phyloP scores from a whole-genome alignment of 2,113 vertebrate genomes.

The Platycercus adscitus region DNA sequence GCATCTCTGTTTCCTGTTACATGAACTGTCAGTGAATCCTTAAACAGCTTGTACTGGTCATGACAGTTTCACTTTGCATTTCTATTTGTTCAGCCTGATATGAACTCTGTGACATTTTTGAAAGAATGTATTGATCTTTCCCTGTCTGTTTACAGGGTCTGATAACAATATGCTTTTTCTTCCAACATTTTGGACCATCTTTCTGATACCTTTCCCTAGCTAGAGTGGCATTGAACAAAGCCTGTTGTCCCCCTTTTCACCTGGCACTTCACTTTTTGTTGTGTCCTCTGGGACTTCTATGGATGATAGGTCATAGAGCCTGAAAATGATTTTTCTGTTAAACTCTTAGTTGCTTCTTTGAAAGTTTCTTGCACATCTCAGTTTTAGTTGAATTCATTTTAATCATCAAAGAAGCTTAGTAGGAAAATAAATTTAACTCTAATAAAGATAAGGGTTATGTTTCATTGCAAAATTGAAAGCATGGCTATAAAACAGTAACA shows the following conservation, averaged over 20 bases:
- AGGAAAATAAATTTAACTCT: conserved; percentile 24
- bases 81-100: background rate
- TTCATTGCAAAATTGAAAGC: conserved; percentile 7
- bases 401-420: background rate
- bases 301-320: background rate
- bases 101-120: background rate
- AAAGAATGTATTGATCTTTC: background rate
- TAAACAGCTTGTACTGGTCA: background rate
- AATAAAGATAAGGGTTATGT: background rate
- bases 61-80: background rate
- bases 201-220: background rate
- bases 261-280: background rate
- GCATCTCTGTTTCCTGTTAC: background rate
- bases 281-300: background rate
- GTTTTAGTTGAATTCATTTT: background rate
- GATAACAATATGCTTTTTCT: background rate
- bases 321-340: background rate
- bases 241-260: background rate
- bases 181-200: background rate
- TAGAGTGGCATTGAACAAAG: background rate
- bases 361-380: background rate
- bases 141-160: background rate
- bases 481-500: background rate
- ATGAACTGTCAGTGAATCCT: background rate
- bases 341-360: background rate